Conservation (phyloP, 2,888 invertebrate species). For the Latrodectus hesperus region DNA sequence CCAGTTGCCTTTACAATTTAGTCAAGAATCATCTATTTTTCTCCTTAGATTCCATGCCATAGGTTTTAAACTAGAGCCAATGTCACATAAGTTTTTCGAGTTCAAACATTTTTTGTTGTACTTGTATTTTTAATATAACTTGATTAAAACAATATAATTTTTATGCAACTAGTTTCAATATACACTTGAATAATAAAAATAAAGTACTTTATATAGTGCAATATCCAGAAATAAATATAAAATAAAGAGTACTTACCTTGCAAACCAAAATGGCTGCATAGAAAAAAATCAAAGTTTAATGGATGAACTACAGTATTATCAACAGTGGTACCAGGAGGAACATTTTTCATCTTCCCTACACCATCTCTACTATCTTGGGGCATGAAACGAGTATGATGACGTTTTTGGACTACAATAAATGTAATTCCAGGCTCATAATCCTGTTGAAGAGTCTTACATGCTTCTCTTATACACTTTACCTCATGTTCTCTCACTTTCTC, state of each 20-base stretch:
- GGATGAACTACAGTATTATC: conserved; percentile 90
- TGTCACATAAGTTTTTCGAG: too few relatives aligned
- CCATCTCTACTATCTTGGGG: conserved; percentile 66
- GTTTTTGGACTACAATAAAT: conserved; percentile 95
- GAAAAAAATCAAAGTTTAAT: conserved; percentile 89
- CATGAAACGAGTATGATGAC: conserved; percentile 89
- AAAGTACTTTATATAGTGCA: too few relatives aligned
- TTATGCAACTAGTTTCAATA: too few relatives aligned
- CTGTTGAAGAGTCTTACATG: conserved; percentile 78
- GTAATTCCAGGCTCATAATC: conserved; percentile 86
- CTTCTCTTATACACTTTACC: conserved; percentile 78
- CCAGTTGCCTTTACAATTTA: too few relatives aligned
- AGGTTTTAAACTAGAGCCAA: too few relatives aligned
- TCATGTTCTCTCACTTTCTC: conserved; percentile 78
- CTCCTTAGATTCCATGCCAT: too few relatives aligned
- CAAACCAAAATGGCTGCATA: conserved; percentile 81
- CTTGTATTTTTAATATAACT: too few relatives aligned
- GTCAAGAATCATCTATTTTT: too few relatives aligned
- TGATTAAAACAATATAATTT: too few relatives aligned
- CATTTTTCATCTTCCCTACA: conserved; percentile 78
- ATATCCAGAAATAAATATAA: too few relatives aligned
- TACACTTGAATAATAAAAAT: too few relatives aligned
- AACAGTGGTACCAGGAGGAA: conserved; percentile 90
- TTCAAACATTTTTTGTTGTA: too few relatives aligned
- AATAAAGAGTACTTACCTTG: conserved; percentile 73